phyloP scores from a whole-genome alignment of 2,888 invertebrate species.

The Heliconius ismenius region DNA sequence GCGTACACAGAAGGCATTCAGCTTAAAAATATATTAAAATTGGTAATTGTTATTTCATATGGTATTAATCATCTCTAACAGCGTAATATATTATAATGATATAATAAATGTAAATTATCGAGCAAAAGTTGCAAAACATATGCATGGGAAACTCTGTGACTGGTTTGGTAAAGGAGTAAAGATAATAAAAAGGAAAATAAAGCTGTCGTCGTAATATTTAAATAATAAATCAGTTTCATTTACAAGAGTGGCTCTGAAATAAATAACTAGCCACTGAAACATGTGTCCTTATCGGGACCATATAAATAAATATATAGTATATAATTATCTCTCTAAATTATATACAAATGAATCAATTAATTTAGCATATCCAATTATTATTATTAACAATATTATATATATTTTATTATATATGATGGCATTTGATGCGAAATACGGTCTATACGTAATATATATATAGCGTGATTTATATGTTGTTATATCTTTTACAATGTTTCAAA shows the following conservation, averaged over 20 bases:
- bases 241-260: constrained; percentile 28
- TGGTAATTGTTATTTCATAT: neutral
- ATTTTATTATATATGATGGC: constrained; percentile 50
- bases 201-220: constrained; percentile 22
- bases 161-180: constrained; percentile 63
- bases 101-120: constrained; percentile 27
- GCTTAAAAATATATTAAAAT: neutral
- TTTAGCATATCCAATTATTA: constrained; percentile 71
- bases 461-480: constrained; percentile 56
- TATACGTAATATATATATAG: constrained; percentile 64
- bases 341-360: constrained; percentile 62
- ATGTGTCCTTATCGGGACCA: constrained; percentile 35
- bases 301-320: constrained; percentile 35
- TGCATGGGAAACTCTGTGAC: constrained; percentile 52
- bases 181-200: constrained; percentile 13
- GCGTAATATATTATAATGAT: neutral
- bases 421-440: constrained; percentile 71
- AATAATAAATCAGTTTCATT: constrained; percentile 20
- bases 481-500: constrained; percentile 48
- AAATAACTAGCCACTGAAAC: constrained; percentile 23
- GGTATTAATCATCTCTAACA: neutral
- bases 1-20: constrained; percentile 12
- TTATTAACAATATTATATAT: constrained; percentile 61
- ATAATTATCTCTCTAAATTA: constrained; percentile 35
- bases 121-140: constrained; percentile 40